phyloP scores from a whole-genome alignment of 2,888 invertebrate genomes.

The Lobophora halterata region DNA sequence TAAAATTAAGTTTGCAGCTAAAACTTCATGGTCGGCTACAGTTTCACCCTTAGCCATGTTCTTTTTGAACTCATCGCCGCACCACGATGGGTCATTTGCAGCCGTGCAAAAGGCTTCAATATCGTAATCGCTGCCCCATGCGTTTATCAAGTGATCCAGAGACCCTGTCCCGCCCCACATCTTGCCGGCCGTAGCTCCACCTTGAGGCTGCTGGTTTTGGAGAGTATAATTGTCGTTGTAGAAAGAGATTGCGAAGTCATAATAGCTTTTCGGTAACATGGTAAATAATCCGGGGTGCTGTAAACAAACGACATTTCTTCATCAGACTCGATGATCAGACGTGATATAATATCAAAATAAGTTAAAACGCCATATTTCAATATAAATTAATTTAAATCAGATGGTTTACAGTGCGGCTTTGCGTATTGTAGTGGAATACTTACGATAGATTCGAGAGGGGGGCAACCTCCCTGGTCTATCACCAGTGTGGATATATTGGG shows the following conservation, averaged over 20 bases:
- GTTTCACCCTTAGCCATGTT: conserved; percentile 39
- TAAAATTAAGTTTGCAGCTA: neutral
- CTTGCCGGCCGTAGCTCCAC: conserved; percentile 36
- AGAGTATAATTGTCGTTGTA: conserved; percentile 34
- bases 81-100: conserved; percentile 38
- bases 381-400: no score
- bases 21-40: neutral
- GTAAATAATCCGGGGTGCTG: no score
- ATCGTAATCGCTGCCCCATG: conserved; percentile 37
- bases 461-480: no score
- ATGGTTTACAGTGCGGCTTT: no score
- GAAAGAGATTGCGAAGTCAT: conserved; percentile 40
- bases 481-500: no score
- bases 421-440: no score
- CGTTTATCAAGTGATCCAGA: conserved; percentile 37
- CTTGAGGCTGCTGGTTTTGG: conserved; percentile 31
- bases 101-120: conserved; percentile 38
- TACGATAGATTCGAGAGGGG: no score
- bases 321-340: no score
- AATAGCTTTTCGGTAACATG: conserved; percentile 24
- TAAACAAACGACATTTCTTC: no score
- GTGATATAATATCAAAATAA: no score
- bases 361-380: no score
- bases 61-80: conserved; percentile 31
- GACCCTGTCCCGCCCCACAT: conserved; percentile 50